Conservation (phyloP, 2,113 vertebrate genomes). For the Chaetorhynchus papuensis region DNA sequence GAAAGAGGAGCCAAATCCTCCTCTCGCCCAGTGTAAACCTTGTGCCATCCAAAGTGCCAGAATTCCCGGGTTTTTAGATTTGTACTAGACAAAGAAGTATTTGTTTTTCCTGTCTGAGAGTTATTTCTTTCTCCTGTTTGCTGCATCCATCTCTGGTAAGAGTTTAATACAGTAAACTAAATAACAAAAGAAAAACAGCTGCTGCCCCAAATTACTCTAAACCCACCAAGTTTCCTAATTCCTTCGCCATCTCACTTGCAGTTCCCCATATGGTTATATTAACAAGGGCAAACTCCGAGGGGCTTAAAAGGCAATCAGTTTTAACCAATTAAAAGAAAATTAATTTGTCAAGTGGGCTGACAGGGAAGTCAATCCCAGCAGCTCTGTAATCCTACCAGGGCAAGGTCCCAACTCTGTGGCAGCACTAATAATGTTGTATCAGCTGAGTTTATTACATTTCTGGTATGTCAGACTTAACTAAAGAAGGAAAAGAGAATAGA, state of each 20-base stretch:
- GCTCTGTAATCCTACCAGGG: not conserved
- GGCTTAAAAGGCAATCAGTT: not conserved
- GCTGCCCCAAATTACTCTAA: not conserved
- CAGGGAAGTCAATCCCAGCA: not conserved
- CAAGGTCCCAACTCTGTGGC: not conserved
- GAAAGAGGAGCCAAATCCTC: not conserved
- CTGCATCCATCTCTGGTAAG: not conserved
- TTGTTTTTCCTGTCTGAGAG: not conserved
- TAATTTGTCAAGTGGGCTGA: not conserved
- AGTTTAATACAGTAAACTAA: not conserved
- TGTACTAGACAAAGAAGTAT: not conserved
- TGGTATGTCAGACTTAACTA: not conserved
- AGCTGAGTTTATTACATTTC: not conserved
- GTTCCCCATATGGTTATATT: not conserved
- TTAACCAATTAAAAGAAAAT: constrained; percentile 6
- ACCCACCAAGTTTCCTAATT: not conserved
- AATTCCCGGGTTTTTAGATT: not conserved
- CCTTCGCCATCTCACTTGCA: not conserved
- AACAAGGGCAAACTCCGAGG: not conserved
- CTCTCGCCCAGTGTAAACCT: not conserved
- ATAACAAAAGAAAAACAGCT: not conserved
- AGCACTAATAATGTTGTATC: not conserved
- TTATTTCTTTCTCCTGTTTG: not conserved
- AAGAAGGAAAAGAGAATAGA: constrained; percentile 7
- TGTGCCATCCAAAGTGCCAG: not conserved